A percentile compares a stretch with the other conserved stretches of the same genome.
These are phyloP conservation scores for Pelodytes ibericus DNA, from an alignment of 2,797 vertebrate genomes.

Conservation along the genomic window DNA sequence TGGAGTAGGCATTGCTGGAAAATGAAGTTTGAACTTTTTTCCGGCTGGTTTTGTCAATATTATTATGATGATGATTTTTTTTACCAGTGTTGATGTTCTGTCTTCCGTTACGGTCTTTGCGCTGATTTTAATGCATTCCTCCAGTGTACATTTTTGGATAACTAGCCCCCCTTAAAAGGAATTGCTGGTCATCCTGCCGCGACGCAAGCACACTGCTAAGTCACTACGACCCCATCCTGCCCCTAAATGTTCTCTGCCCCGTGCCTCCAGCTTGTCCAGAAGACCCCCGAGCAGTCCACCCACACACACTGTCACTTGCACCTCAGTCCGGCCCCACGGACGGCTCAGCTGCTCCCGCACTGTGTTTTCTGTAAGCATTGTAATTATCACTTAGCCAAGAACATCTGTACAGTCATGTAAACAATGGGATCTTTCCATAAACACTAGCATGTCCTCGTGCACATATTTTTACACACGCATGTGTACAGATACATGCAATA, in stretches of 20 bases:
- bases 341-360: slow-evolving; percentile 11
- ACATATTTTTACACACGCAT: slow-evolving; percentile 12
- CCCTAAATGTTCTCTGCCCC: background rate
- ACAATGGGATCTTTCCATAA: slow-evolving; percentile 3
- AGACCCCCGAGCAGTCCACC: background rate
- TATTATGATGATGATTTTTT: too few relatives aligned
- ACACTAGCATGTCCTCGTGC: background rate
- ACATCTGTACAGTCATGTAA: slow-evolving; percentile 43
- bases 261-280: background rate
- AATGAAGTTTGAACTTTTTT: too few relatives aligned
- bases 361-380: slow-evolving; percentile 34
- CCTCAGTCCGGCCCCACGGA: background rate
- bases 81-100: background rate
- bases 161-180: background rate
- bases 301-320: background rate
- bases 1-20: too few relatives aligned
- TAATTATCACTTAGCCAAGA: slow-evolving; percentile 42
- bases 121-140: too few relatives aligned
- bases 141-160: too few relatives aligned
- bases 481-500: too few relatives aligned
- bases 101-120: background rate
- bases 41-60: background rate
- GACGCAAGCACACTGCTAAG: background rate
- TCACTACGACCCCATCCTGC: background rate
- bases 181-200: background rate